A percentile compares a stretch with the other conserved stretches of the same genome.
These are phyloP conservation scores for Thinocorus orbignyianus DNA, from an alignment of 2,113 vertebrate species.

Conservation along the genomic window DNA sequence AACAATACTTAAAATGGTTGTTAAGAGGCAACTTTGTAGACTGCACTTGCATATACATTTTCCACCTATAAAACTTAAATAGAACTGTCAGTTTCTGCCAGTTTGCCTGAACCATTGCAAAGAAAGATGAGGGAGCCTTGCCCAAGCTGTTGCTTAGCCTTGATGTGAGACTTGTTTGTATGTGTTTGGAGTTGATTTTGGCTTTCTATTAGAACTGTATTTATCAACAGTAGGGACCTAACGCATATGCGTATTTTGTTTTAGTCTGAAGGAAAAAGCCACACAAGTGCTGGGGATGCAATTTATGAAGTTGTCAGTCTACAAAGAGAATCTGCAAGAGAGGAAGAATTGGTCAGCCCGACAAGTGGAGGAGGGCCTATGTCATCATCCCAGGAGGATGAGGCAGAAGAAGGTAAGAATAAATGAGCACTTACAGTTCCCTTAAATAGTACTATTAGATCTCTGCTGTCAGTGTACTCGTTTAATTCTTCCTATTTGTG, in stretches of 20 bases:
- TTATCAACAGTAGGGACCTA: background rate
- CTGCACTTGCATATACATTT: background rate
- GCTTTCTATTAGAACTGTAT: background rate
- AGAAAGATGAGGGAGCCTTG: background rate
- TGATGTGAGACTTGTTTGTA: background rate
- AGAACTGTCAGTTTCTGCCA: background rate
- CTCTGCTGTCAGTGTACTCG: background rate
- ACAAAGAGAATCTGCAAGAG: conserved; percentile 86
- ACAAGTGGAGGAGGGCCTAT: conserved; percentile 72
- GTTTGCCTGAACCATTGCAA: background rate
- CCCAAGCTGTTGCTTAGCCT: background rate
- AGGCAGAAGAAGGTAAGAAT: conserved; percentile 88
- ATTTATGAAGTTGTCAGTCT: conserved; percentile 95
- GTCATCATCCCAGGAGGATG: conserved; percentile 86
- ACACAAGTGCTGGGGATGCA: conserved; percentile 80
- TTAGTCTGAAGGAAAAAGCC: conserved; percentile 82
- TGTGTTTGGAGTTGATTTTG: background rate
- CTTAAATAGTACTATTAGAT: background rate
- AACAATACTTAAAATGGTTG: background rate
- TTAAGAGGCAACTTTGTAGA: background rate
- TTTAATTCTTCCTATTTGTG: background rate
- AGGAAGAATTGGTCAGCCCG: conserved; percentile 73
- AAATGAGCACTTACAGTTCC: background rate
- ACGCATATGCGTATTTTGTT: background rate
- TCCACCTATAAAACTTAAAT: background rate